Conservation (phyloP, 2,797 vertebrate genomes). For the Choloepus didactylus region DNA sequence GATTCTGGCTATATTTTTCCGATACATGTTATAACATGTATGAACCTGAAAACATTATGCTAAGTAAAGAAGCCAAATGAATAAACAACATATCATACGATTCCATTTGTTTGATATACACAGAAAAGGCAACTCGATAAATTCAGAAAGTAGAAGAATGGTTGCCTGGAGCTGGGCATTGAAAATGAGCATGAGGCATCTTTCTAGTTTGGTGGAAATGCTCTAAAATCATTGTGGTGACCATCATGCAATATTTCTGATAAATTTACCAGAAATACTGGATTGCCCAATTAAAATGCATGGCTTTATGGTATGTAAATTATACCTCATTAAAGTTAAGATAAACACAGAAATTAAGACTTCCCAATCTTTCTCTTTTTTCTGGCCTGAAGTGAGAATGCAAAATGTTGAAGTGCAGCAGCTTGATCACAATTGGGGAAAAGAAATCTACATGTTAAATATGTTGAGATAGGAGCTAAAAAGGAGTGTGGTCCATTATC, state of each 20-base stretch:
- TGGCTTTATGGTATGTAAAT: background rate
- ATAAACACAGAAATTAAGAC: background rate
- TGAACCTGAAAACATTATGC: slow-evolving; percentile 5
- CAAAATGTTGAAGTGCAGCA: background rate
- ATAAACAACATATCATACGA: background rate
- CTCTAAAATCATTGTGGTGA: slow-evolving; percentile 8
- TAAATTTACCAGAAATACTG: background rate
- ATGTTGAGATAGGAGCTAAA: background rate
- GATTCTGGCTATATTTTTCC: background rate
- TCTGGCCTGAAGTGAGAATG: background rate
- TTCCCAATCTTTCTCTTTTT: background rate
- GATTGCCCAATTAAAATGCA: background rate
- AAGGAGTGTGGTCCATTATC: background rate
- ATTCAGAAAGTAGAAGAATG: background rate
- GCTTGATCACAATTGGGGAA: background rate
- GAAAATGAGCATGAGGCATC: background rate
- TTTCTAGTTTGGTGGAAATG: background rate
- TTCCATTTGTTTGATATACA: slow-evolving; percentile 1
- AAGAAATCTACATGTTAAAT: background rate
- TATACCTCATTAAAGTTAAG: background rate
- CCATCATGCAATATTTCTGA: background rate
- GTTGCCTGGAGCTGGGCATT: background rate
- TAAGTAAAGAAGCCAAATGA: background rate
- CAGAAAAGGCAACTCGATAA: background rate
- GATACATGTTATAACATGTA: background rate